These are phyloP conservation scores for Ceratina calcarata DNA, from an alignment of 1,140 invertebrate genomes.

Conservation along the genomic window DNA sequence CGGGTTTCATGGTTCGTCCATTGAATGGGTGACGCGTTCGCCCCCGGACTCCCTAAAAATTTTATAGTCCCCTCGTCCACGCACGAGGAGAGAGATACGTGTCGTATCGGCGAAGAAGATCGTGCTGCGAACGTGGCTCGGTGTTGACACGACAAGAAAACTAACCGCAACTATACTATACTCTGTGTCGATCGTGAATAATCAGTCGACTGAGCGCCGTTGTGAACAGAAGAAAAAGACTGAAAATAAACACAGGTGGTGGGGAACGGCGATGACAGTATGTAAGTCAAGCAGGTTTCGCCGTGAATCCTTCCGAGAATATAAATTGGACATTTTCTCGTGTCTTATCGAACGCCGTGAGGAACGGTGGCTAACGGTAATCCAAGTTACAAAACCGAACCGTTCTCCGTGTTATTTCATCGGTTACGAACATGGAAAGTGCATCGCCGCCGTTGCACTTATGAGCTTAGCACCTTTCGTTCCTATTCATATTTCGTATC, in stretches of 20 bases:
- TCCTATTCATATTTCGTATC: constrained; percentile 42
- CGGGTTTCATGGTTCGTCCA: not conserved
- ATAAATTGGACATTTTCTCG: constrained; percentile 42
- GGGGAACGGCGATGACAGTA: too few relatives aligned
- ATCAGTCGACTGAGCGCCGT: too few relatives aligned
- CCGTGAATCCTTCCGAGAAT: constrained; percentile 35
- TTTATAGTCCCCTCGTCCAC: constrained; percentile 22
- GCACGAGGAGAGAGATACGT: constrained; percentile 14
- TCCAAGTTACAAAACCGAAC: constrained; percentile 20
- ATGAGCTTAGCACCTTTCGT: constrained; percentile 43
- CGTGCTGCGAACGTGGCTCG: constrained; percentile 40
- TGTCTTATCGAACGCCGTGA: not conserved
- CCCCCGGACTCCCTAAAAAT: constrained; percentile 24
- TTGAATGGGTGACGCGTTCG: constrained; percentile 7
- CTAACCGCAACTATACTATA: constrained; percentile 5
- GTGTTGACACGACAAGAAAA: constrained; percentile 14
- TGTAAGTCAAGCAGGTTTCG: too few relatives aligned
- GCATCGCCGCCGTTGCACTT: not conserved
- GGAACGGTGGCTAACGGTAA: constrained; percentile 53
- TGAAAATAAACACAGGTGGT: too few relatives aligned
- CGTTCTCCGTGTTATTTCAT: constrained; percentile 18
- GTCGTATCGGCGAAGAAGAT: constrained; percentile 47
- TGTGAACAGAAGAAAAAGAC: too few relatives aligned
- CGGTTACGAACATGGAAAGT: constrained; percentile 48
- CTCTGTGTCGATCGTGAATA: too few relatives aligned